phyloP scores from a whole-genome alignment of 2,888 invertebrate genomes.

The Agelastica alni region DNA sequence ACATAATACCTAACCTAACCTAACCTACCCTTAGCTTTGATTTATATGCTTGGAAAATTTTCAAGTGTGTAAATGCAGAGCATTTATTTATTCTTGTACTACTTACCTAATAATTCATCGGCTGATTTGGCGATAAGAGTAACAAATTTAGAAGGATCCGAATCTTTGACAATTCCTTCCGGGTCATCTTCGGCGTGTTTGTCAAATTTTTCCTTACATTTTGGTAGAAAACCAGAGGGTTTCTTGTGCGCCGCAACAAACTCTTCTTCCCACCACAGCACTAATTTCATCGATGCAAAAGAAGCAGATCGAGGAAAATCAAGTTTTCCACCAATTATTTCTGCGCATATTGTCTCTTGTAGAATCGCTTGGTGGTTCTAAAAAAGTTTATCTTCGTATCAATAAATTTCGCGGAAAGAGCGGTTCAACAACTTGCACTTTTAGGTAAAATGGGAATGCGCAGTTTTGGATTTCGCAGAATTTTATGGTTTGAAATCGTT shows the following conservation, averaged over 20 bases:
- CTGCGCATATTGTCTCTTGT: constrained; percentile 76
- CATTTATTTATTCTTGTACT: no score
- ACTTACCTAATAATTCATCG: constrained; percentile 69
- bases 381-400: constrained; percentile 8
- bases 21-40: no score
- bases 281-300: constrained; percentile 81
- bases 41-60: no score
- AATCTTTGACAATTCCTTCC: constrained; percentile 71
- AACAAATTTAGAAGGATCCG: constrained; percentile 78
- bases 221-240: constrained; percentile 60
- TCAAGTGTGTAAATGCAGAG: no score
- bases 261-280: constrained; percentile 86
- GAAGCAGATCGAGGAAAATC: constrained; percentile 85
- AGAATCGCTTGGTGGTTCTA: constrained; percentile 61
- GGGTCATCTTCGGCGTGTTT: constrained; percentile 54
- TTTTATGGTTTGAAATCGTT: no score
- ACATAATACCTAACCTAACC: no score
- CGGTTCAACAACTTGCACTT: no score
- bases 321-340: constrained; percentile 79
- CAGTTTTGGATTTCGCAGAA: no score
- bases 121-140: constrained; percentile 71
- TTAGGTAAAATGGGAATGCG: no score
- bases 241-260: constrained; percentile 76
- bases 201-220: constrained; percentile 55
- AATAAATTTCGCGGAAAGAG: no score